Evolutionary conservation across 2,797 vertebrate species (phyloP).

Genomic region (Thunnus albacares): DNA sequence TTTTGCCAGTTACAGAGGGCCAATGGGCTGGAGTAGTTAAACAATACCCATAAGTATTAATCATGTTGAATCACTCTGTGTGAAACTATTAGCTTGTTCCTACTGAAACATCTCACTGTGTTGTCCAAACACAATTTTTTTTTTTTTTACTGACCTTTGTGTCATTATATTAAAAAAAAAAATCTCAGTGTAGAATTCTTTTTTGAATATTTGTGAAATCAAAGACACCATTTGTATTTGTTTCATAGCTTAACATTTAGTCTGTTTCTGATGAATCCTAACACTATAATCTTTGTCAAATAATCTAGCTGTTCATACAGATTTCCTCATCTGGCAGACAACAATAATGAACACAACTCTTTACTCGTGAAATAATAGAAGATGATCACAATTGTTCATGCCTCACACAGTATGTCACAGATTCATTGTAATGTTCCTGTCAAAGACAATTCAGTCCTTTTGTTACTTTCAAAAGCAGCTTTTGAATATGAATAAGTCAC

Average conservation of each 20-base stretch:
- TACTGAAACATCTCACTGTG: constrained; percentile 71
- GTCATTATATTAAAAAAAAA: not conserved
- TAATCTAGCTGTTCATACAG: constrained; percentile 41
- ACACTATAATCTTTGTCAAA: constrained; percentile 52
- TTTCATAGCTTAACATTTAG: constrained; percentile 32
- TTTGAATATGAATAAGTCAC: constrained; percentile 81
- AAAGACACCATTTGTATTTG: constrained; percentile 35
- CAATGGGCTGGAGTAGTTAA: constrained; percentile 77
- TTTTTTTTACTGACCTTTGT: constrained; percentile 55
- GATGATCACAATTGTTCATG: constrained; percentile 71
- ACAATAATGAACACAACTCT: constrained; percentile 55
- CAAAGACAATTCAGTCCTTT: constrained; percentile 70
- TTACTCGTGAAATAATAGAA: constrained; percentile 64
- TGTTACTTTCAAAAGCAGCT: constrained; percentile 70
- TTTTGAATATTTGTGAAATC: constrained; percentile 27
- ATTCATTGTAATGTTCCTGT: constrained; percentile 70
- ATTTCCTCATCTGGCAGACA: constrained; percentile 47
- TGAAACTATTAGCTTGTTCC: constrained; percentile 75
- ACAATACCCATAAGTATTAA: constrained; percentile 82
- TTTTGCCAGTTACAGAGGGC: constrained; percentile 69
- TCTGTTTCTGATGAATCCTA: constrained; percentile 27
- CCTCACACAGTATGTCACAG: constrained; percentile 66
- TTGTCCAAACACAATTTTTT: constrained; percentile 54
- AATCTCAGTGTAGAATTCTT: constrained; percentile 5
- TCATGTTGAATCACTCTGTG: constrained; percentile 75